A percentile compares a stretch with the other conserved stretches of the same genome.
Evolutionary conservation across 1,140 invertebrate species (phyloP).

Genomic region (Phymastichus coffea): DNA sequence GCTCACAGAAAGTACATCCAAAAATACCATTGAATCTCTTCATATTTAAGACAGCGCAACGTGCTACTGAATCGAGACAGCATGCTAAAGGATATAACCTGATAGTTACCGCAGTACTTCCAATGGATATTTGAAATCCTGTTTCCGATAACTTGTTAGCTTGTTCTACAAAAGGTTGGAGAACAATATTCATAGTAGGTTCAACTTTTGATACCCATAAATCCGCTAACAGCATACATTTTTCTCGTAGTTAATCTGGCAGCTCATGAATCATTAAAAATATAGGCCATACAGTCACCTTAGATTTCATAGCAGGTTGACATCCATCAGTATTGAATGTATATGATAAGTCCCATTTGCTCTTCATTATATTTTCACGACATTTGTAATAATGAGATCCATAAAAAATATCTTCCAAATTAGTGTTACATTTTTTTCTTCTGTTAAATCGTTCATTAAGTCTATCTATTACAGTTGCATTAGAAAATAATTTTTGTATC

Average conservation of each 20-base stretch:
- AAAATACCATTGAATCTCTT: constrained; percentile 13
- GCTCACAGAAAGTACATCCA: constrained; percentile 17
- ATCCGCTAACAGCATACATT: background rate
- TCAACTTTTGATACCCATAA: constrained; percentile 2
- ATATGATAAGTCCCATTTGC: too few relatives aligned
- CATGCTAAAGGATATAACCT: background rate
- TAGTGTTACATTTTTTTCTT: too few relatives aligned
- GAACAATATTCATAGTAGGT: constrained; percentile 1
- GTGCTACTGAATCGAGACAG: constrained; percentile 1
- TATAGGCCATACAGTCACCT: too few relatives aligned
- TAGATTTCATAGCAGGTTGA: too few relatives aligned
- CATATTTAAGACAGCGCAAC: constrained; percentile 6
- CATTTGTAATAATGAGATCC: too few relatives aligned
- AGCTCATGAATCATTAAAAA: too few relatives aligned
- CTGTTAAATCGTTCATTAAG: too few relatives aligned
- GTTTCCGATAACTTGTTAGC: background rate
- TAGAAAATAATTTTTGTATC: too few relatives aligned
- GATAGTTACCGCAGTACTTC: background rate
- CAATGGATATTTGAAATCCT: background rate
- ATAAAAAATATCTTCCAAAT: too few relatives aligned
- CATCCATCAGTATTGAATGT: too few relatives aligned
- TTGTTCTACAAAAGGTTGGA: background rate
- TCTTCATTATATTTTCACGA: too few relatives aligned
- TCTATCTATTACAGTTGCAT: constrained; percentile 5
- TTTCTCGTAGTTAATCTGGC: background rate